Evolutionary conservation across 2,888 invertebrate genomes (phyloP), one percentile per base, ranked within the genome.

Genomic region (Aplocera efformata): DNA sequence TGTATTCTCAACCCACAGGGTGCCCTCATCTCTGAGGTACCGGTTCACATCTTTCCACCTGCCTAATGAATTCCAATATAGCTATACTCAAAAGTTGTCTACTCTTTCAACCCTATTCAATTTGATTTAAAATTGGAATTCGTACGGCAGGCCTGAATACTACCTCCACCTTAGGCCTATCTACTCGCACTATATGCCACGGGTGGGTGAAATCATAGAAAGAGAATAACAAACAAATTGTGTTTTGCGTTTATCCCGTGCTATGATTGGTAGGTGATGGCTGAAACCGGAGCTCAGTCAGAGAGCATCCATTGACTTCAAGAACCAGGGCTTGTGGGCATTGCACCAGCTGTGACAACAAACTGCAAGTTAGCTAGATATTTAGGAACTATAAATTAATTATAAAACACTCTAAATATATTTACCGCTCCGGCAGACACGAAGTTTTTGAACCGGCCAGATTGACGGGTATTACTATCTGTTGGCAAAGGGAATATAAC

Each of bases 301-400:
- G 70, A 81, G 77, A 63, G 69, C 63, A 77, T 56, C 75, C 67
- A 60, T 67, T 58, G 77, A 79, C 79, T 80, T 79, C 75, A 76
- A 72, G 74, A 62, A 63, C 68, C 71, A 58, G 68, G 67, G 65
- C 65, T 60, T 57, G 53, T 53, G 60, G 57, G 57, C 66, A 17
- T 64, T 65, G 74, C 58, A 60, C 70, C 55, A 53, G 71, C 83
- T 84, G 79, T 61, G 58, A 60, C 71, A 75, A 82, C 62, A 81
- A 56, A 77, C 56, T 45, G 49, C 55, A 55, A 23, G 46, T 58
- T 57, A 45, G 44, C 38, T 33, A 11, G 9, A 3, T 11, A 24
- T 11, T 29, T 24, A 17, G 24, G 29, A 32, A 42, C n/a, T 22
- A 22, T 2, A 22, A 1, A n/a, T 5, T 7, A 22, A n/a, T 22